phyloP scores from a whole-genome alignment of 2,888 invertebrate genomes.

The Ectemnius continuus region DNA sequence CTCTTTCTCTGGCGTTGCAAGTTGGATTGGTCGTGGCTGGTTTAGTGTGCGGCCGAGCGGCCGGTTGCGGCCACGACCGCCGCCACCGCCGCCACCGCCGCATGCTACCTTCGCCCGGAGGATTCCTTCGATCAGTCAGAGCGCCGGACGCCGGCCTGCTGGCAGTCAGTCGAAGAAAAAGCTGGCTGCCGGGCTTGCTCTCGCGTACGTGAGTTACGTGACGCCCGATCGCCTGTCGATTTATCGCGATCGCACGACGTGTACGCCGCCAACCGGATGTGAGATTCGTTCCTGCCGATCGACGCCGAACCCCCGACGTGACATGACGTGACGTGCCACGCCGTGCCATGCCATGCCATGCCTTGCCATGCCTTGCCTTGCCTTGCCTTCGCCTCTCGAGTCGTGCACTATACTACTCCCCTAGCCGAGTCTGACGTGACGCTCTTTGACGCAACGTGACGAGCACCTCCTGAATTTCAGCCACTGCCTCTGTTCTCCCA shows the following conservation, averaged over 20 bases:
- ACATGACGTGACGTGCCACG: conserved; percentile 40
- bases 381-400: neutral
- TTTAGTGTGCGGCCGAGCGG: conserved; percentile 10
- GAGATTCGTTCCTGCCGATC: conserved; percentile 54
- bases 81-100: too few species aligned
- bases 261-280: conserved; percentile 63
- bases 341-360: neutral
- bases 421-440: neutral
- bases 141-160: conserved; percentile 54
- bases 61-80: neutral
- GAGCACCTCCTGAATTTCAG: too few species aligned
- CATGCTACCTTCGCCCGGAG: conserved; percentile 33
- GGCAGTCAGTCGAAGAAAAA: conserved; percentile 60
- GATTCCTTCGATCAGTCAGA: conserved; percentile 65
- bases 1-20: neutral
- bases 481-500: too few species aligned
- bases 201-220: conserved; percentile 73
- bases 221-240: conserved; percentile 68
- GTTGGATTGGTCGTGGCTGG: neutral
- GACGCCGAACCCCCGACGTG: conserved; percentile 45
- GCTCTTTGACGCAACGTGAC: too few species aligned
- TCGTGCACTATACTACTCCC: neutral
- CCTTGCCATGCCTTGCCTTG: neutral
- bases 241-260: conserved; percentile 66
- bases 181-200: conserved; percentile 60